These are phyloP conservation scores for Natrix natrix DNA, from an alignment of 2,797 vertebrate species.

Conservation along the genomic window DNA sequence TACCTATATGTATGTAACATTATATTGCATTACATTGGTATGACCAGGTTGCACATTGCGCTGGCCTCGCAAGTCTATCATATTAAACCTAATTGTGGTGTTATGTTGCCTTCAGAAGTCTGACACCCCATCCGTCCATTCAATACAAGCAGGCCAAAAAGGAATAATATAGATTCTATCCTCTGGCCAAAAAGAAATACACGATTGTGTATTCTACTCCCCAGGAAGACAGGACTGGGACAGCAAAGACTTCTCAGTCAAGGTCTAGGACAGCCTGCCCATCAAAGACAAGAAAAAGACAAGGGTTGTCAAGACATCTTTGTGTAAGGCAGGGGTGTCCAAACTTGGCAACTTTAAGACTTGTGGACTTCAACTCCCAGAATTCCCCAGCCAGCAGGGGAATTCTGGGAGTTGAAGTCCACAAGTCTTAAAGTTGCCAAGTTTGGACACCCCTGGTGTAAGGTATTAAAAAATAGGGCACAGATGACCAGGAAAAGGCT, in stretches of 20 bases:
- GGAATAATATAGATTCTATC: not conserved
- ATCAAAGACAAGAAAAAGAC: not conserved
- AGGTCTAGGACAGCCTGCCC: not conserved
- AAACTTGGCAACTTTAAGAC: too few species aligned
- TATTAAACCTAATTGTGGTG: too few species aligned
- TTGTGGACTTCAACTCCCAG: too few species aligned
- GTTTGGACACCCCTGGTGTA: not conserved
- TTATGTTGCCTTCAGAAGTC: too few species aligned
- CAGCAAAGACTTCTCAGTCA: not conserved
- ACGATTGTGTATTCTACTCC: not conserved
- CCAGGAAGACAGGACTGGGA: not conserved
- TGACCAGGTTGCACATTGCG: too few species aligned
- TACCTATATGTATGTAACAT: too few species aligned
- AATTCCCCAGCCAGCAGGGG: too few species aligned
- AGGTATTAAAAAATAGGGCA: not conserved
- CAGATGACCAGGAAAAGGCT: not conserved
- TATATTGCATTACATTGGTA: too few species aligned
- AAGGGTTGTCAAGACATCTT: not conserved
- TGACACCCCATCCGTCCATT: not conserved
- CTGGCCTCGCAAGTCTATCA: too few species aligned
- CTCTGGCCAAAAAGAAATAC: not conserved
- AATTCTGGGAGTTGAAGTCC: too few species aligned
- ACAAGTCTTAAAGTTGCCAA: too few species aligned
- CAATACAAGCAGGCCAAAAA: not conserved
- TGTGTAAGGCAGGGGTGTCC: not conserved